Base-by-base conservation (phyloP, 2,113 vertebrate genomes). In the Cyprinodon variegatus region DNA sequence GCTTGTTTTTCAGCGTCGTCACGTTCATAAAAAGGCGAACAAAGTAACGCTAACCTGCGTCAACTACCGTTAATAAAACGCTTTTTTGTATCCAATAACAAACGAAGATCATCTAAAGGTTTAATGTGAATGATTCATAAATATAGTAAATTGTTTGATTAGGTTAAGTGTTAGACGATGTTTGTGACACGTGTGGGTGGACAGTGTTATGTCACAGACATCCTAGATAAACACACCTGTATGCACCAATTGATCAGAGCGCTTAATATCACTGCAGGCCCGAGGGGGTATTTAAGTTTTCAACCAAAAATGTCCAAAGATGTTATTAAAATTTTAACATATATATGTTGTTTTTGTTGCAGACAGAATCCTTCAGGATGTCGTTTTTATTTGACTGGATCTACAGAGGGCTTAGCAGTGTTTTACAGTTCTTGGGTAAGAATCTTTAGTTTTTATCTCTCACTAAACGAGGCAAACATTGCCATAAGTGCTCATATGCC, bases 351-450 rank as follows among this genome's bases (percentile, higher is more conserved):
- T 67, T 46, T 46, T 75, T 68, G 65, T 78, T 79, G 70, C 81
- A 96, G 95, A 90, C 84, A 72, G 61, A 87, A 59, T 73, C 86
- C 62, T 79, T 89, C 90, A 95, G 91, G 81, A 98, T 98, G 97
- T 98, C 96, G 70, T 97, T 97, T 94, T 93, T 98, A 86, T 95
- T 98, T 85, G 95, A 98, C 68, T 99, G 97, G 97, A 92, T 99
- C 90, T 99, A 97, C 94, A 96, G 94, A 84, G 95, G 97, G 65
- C 96, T 99, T 94, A 98, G 95, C 93, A 96, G 95, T 78, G 94
- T 99, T 72, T 94, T 99, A 89, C 97, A 99, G 84, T 96, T 98
- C 65, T 91, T 99, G 92, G 97, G 98, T 99, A 95, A 88, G 90
- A 74, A 61, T 15, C 11, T 37, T 50, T 3, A 67, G 29, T 22